These are phyloP conservation scores for Falco peregrinus DNA, from an alignment of 2,797 vertebrate species.

Conservation along the genomic window DNA sequence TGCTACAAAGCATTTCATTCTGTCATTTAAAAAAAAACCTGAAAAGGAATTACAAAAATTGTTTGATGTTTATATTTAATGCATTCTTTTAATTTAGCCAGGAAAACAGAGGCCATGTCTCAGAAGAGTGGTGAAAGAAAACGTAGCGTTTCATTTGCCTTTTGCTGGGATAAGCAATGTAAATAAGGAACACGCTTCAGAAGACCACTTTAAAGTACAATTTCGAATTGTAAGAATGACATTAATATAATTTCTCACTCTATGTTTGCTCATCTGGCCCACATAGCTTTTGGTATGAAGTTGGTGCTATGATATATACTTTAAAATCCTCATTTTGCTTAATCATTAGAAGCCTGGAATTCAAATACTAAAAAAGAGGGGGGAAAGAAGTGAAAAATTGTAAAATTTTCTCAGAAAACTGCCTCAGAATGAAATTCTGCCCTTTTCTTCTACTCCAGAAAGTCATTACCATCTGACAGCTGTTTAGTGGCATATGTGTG, in stretches of 20 bases:
- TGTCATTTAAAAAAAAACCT: background rate
- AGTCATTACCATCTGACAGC: slow-evolving; percentile 75
- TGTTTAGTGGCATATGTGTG: slow-evolving; percentile 73
- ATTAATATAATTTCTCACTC: background rate
- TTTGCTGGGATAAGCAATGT: background rate
- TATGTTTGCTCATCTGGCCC: background rate
- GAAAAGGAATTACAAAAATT: background rate
- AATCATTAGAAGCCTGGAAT: background rate
- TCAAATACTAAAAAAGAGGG: background rate
- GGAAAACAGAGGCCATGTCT: background rate
- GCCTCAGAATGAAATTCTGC: slow-evolving; percentile 59
- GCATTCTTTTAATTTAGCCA: background rate
- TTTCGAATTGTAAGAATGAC: background rate
- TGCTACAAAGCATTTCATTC: background rate
- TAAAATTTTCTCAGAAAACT: slow-evolving; percentile 62
- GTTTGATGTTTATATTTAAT: background rate
- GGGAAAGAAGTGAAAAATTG: slow-evolving; percentile 11
- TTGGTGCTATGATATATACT: background rate
- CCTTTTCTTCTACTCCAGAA: slow-evolving; percentile 64
- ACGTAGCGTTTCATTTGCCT: background rate
- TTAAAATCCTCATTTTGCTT: background rate
- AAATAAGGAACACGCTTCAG: background rate
- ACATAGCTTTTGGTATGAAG: background rate
- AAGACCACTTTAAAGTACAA: background rate
- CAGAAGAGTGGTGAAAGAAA: background rate